Evolutionary conservation across 2,113 vertebrate species (phyloP).

Genomic region (Trogon melanurus): DNA sequence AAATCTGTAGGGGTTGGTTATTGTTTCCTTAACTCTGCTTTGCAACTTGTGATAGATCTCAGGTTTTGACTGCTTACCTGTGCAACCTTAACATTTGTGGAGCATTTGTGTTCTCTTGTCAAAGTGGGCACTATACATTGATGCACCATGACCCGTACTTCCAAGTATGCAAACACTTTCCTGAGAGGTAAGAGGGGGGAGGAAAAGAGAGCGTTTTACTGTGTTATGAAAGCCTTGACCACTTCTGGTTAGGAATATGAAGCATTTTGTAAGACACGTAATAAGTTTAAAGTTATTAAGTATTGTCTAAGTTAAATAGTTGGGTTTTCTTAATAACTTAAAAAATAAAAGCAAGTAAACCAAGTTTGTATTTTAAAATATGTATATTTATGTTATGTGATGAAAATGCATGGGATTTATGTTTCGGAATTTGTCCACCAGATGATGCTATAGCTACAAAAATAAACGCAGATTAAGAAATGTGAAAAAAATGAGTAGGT

Average conservation of each 20-base stretch:
- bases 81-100: background rate
- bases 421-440: conserved; percentile 57
- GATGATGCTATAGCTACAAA: conserved; percentile 60
- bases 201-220: background rate
- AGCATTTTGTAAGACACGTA: background rate
- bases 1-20: background rate
- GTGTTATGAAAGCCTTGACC: background rate
- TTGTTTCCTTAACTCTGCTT: background rate
- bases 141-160: background rate
- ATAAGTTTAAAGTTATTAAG: background rate
- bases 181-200: background rate
- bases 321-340: background rate
- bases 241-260: background rate
- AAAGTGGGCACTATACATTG: background rate
- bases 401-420: background rate
- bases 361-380: background rate
- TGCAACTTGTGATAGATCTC: background rate
- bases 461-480: background rate
- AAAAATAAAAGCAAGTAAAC: background rate
- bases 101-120: background rate
- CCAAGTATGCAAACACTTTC: background rate
- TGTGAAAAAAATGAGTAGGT: background rate
- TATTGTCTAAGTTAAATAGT: background rate
- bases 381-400: background rate
- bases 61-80: background rate